phyloP scores from a whole-genome alignment of 2,113 vertebrate genomes.

The Phrynosoma blainvillii region DNA sequence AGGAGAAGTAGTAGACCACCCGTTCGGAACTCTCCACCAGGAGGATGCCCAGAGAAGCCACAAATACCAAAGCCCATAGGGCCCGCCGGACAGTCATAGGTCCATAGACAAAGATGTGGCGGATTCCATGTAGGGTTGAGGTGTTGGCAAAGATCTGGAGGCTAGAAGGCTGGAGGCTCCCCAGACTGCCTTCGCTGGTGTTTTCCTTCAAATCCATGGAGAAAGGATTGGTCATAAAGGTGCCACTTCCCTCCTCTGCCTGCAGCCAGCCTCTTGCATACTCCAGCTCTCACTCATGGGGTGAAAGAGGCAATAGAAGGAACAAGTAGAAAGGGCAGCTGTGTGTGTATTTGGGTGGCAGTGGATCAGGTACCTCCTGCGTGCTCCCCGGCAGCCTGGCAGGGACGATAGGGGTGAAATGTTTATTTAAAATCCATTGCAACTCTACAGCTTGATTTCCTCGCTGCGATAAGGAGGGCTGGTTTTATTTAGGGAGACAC shows the following conservation, averaged over 20 bases:
- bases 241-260: conserved; percentile 57
- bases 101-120: conserved; percentile 90
- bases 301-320: conserved; percentile 18
- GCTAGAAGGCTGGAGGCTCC: conserved; percentile 86
- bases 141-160: conserved; percentile 92
- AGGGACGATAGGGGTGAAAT: conserved; percentile 65
- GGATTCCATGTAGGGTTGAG: conserved; percentile 94
- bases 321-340: conserved; percentile 10
- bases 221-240: conserved; percentile 64
- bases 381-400: conserved; percentile 66
- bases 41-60: conserved; percentile 90
- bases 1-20: conserved; percentile 94
- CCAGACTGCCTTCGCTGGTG: conserved; percentile 87
- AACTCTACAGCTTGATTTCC: conserved; percentile 84
- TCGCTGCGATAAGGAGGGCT: conserved; percentile 82
- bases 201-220: conserved; percentile 96
- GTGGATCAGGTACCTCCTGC: conserved; percentile 60
- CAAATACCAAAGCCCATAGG: conserved; percentile 90
- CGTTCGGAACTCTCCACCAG: conserved; percentile 91
- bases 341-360: conserved; percentile 15
- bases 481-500: conserved; percentile 88
- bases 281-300: conserved; percentile 49
- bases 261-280: conserved; percentile 32
- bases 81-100: conserved; percentile 86
- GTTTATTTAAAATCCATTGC: conserved; percentile 84